Conservation (phyloP, 2,797 vertebrate genomes). For the Typhlichthys eigenmanni region DNA sequence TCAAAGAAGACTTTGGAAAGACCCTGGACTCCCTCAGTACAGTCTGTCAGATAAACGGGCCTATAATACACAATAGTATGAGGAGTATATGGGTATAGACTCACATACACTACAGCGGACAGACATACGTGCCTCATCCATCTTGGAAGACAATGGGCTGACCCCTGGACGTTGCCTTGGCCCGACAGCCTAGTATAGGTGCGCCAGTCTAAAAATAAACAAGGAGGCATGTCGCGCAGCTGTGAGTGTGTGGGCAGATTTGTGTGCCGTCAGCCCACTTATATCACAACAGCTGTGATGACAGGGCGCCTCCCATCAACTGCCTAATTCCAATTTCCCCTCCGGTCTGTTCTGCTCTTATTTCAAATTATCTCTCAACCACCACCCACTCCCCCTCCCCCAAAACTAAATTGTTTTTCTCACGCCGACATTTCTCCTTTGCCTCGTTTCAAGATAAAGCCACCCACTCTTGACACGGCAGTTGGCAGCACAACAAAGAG, state of each 20-base stretch:
- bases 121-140: conserved; percentile 34
- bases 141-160: conserved; percentile 65
- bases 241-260: conserved; percentile 79
- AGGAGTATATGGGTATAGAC: conserved; percentile 4
- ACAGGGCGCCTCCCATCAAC: conserved; percentile 57
- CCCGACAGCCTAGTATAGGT: conserved; percentile 58
- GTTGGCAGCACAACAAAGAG: conserved; percentile 49
- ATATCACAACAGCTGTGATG: conserved; percentile 89
- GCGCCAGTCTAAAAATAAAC: conserved; percentile 81
- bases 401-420: conserved; percentile 15
- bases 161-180: conserved; percentile 30
- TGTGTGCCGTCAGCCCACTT: conserved; percentile 75
- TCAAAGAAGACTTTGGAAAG: neutral
- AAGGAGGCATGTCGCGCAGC: conserved; percentile 79
- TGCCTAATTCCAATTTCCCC: conserved; percentile 33
- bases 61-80: neutral
- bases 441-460: conserved; percentile 61
- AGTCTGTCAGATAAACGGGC: neutral
- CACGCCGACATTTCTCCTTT: conserved; percentile 6
- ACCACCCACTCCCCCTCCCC: neutral
- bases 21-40: neutral
- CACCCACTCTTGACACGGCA: conserved; percentile 57
- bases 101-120: neutral
- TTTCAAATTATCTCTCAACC: neutral
- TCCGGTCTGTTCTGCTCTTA: conserved; percentile 21